These are phyloP conservation scores for Sialia sialis DNA, from an alignment of 2,113 vertebrate species.

Conservation along the genomic window DNA sequence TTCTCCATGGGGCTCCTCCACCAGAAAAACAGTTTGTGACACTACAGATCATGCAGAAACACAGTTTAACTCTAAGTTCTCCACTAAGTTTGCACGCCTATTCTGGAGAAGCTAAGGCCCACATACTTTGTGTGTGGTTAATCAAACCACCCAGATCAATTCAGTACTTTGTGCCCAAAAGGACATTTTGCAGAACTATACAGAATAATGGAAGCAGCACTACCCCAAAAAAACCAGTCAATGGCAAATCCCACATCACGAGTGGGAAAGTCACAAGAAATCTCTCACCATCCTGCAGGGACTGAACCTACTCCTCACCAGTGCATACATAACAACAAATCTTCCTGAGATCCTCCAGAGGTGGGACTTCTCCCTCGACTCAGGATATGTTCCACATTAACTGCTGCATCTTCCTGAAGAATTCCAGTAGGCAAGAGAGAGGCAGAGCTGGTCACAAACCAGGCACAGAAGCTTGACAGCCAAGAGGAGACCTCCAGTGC, in stretches of 20 bases:
- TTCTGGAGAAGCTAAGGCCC: not conserved
- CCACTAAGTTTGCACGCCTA: not conserved
- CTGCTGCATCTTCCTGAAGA: not conserved
- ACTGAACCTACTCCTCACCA: not conserved
- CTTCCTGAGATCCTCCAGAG: not conserved
- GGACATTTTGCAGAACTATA: not conserved
- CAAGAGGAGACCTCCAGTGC: not conserved
- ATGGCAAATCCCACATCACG: not conserved
- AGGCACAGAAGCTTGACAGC: not conserved
- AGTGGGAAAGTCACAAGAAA: accelerated
- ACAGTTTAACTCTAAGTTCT: not conserved
- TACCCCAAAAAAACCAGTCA: not conserved
- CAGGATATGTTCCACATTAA: not conserved
- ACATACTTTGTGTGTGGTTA: not conserved
- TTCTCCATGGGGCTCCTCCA: not conserved
- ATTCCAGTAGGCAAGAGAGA: not conserved
- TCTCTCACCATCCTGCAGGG: not conserved
- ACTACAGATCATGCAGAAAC: not conserved
- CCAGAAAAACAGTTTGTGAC: not conserved
- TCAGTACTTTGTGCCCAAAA: not conserved
- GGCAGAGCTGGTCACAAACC: not conserved
- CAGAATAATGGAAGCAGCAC: not conserved
- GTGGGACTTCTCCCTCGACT: not conserved
- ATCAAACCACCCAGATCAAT: not conserved
- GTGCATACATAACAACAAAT: accelerated